Evolutionary conservation across 2,113 vertebrate genomes (phyloP).

Genomic region (Aldabrachelys gigantea): DNA sequence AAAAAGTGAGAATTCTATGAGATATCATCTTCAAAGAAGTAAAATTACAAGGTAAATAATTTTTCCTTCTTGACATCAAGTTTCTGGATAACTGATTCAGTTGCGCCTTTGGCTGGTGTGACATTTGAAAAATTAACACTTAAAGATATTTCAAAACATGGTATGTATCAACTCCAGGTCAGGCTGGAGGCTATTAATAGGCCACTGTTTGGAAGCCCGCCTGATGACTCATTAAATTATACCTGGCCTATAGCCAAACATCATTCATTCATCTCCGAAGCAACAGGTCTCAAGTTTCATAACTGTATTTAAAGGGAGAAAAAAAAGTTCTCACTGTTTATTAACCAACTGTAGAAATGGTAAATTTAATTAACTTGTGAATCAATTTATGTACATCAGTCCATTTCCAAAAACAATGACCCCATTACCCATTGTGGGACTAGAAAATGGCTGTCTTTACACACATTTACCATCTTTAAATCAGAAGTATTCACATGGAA

Average conservation of each 20-base stretch:
- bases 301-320: background rate
- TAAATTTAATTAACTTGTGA: slow-evolving; percentile 22
- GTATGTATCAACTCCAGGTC: background rate
- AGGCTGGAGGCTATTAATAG: background rate
- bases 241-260: background rate
- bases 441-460: background rate
- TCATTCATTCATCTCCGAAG: background rate
- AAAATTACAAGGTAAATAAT: background rate
- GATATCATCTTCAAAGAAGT: background rate
- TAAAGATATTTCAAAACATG: background rate
- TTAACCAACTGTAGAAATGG: background rate
- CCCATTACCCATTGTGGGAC: background rate
- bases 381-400: background rate
- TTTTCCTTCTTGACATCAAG: background rate
- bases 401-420: slow-evolving; percentile 18
- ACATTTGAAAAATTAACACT: background rate
- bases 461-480: background rate
- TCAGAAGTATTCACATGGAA: background rate
- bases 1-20: background rate
- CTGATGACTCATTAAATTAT: background rate
- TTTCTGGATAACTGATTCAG: background rate
- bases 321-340: background rate
- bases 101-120: background rate
- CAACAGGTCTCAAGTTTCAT: accelerated
- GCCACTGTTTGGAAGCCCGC: background rate